Evolutionary conservation across 2,113 vertebrate genomes (phyloP).

Genomic region (Sebastes fasciatus): DNA sequence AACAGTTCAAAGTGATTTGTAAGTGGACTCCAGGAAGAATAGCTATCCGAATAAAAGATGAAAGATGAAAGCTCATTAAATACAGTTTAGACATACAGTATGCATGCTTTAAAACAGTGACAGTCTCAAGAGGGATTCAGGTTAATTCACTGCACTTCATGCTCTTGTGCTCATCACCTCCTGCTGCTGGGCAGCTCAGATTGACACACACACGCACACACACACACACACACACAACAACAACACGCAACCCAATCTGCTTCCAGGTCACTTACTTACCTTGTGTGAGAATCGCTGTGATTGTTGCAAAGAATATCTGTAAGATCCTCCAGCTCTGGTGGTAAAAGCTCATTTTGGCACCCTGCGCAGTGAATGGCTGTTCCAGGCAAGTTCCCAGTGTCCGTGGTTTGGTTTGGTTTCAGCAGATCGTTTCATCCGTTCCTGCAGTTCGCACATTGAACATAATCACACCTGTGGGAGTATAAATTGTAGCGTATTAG

Average conservation of each 20-base stretch:
- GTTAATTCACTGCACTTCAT: slow-evolving; percentile 28
- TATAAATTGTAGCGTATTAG: slow-evolving; percentile 1
- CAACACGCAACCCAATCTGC: not conserved
- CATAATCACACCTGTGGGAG: slow-evolving; percentile 68
- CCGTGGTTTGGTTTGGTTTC: slow-evolving; percentile 43
- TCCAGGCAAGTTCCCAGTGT: slow-evolving; percentile 65
- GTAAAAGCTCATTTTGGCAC: slow-evolving; percentile 80
- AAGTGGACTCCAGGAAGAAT: no score
- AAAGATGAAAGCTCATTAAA: slow-evolving; percentile 1
- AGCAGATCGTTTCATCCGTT: slow-evolving; percentile 63
- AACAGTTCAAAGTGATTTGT: no score
- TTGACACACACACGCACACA: not conserved
- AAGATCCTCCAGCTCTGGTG: slow-evolving; percentile 72
- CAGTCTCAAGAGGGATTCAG: not conserved
- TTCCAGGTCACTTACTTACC: slow-evolving; percentile 74
- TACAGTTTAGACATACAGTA: not conserved
- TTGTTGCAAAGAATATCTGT: slow-evolving; percentile 73
- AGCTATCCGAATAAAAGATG: no score
- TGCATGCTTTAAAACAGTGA: not conserved
- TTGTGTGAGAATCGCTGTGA: slow-evolving; percentile 74
- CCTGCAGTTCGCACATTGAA: slow-evolving; percentile 39
- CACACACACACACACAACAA: not conserved
- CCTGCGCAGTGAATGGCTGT: slow-evolving; percentile 42
- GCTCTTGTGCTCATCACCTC: not conserved
- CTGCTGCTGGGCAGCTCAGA: not conserved